phyloP scores from a whole-genome alignment of 2,797 vertebrate species.

The Tapirus indicus region DNA sequence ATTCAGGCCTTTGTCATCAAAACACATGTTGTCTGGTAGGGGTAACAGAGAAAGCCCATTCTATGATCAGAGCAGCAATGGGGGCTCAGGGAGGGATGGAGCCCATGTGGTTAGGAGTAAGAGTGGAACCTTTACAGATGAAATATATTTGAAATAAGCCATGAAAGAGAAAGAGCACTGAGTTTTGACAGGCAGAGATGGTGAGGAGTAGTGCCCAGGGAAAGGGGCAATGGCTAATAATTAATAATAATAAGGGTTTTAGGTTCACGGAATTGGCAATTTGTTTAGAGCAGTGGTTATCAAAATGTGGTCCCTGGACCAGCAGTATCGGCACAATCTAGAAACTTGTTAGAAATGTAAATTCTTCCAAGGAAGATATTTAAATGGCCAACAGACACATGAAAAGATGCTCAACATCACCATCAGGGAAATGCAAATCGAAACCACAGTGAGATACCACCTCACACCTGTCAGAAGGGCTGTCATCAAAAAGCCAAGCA shows the following conservation, averaged over 20 bases:
- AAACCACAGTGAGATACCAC: not conserved
- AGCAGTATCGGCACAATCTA: not conserved
- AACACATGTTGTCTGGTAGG: not conserved
- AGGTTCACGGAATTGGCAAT: not conserved
- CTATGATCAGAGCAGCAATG: not conserved
- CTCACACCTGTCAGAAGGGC: not conserved
- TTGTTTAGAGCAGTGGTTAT: not conserved
- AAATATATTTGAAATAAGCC: not conserved
- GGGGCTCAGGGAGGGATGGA: not conserved
- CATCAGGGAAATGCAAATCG: not conserved
- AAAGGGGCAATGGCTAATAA: not conserved
- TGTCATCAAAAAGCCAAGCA: not conserved
- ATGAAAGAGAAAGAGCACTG: not conserved
- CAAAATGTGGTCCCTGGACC: not conserved
- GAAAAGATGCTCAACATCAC: not conserved
- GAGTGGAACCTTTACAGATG: not conserved
- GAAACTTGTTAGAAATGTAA: not conserved
- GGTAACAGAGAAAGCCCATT: not conserved
- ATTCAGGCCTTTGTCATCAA: not conserved
- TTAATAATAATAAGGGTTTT: not conserved
- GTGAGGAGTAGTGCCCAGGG: not conserved
- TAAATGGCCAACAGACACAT: not conserved
- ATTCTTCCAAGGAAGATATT: not conserved
- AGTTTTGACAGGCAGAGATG: not conserved
- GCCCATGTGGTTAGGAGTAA: not conserved